Evolutionary conservation across 2,888 invertebrate genomes (phyloP).

Genomic region (Nemoura dubitans): DNA sequence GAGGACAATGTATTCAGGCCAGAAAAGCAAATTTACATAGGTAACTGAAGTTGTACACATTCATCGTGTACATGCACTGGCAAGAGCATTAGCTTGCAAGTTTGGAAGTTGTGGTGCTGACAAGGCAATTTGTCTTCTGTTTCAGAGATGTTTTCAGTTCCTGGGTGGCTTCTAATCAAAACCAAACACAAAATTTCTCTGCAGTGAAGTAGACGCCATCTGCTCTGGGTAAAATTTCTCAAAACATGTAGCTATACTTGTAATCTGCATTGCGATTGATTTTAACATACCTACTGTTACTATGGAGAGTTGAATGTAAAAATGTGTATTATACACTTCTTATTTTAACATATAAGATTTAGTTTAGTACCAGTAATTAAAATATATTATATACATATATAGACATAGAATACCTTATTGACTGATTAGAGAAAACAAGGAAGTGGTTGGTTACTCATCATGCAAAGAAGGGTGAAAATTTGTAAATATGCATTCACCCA

Average conservation of each 20-base stretch:
- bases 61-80: too few relatives aligned
- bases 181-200: conserved; percentile 79
- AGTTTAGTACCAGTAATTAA: conserved; percentile 42
- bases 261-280: conserved; percentile 25
- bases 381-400: conserved; percentile 38
- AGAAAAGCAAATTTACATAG: too few relatives aligned
- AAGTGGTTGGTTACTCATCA: conserved; percentile 17
- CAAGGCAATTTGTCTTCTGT: conserved; percentile 52
- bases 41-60: too few relatives aligned
- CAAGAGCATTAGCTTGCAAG: too few relatives aligned
- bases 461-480: conserved; percentile 28
- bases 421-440: conserved; percentile 41
- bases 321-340: conserved; percentile 48
- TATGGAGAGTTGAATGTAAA: conserved; percentile 47
- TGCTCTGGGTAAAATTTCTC: neutral
- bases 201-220: conserved; percentile 73
- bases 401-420: conserved; percentile 49
- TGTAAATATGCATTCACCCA: conserved; percentile 9
- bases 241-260: conserved; percentile 14
- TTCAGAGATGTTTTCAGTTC: conserved; percentile 90
- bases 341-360: conserved; percentile 42
- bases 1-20: too few relatives aligned
- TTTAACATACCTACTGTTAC: conserved; percentile 44
- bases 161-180: conserved; percentile 88
- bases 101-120: neutral